Percentiles rank a stretch among this genome's conserved stretches.
Evolutionary conservation across 2,113 vertebrate species (phyloP).

Genomic region (Manacus vitellinus): DNA sequence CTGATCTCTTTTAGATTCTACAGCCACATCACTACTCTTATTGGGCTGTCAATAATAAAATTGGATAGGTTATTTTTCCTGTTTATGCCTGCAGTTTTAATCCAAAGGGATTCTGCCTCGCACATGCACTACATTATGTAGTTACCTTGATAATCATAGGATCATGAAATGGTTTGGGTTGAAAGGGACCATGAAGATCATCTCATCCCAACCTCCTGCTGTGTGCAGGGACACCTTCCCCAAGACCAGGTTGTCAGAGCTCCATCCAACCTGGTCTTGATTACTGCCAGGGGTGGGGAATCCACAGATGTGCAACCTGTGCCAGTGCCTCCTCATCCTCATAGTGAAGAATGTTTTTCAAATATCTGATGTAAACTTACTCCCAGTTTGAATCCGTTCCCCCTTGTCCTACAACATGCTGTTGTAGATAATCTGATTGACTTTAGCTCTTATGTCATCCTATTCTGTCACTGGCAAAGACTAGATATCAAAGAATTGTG

Average conservation of each 20-base stretch:
- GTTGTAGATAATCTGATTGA: not conserved
- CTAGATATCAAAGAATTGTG: not conserved
- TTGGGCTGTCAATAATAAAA: not conserved
- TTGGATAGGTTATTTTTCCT: not conserved
- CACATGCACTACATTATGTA: rapidly evolving
- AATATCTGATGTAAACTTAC: not conserved
- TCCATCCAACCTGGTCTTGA: not conserved
- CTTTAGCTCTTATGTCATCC: not conserved
- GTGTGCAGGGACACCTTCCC: not conserved
- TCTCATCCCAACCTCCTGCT: not conserved
- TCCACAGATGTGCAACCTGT: not conserved
- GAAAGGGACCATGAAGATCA: not conserved
- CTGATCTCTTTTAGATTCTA: not conserved
- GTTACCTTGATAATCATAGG: not conserved
- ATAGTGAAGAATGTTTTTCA: not conserved
- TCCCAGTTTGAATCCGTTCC: not conserved
- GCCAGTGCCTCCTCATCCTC: not conserved
- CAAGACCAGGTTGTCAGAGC: not conserved
- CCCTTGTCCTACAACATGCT: not conserved
- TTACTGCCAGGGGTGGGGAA: not conserved
- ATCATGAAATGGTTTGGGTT: not conserved
- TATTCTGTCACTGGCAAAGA: not conserved
- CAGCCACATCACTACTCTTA: not conserved
- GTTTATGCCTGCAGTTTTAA: not conserved
- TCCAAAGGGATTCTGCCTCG: not conserved